Base-by-base conservation (phyloP, 1,140 invertebrate genomes). In the Ips nitidus region DNA sequence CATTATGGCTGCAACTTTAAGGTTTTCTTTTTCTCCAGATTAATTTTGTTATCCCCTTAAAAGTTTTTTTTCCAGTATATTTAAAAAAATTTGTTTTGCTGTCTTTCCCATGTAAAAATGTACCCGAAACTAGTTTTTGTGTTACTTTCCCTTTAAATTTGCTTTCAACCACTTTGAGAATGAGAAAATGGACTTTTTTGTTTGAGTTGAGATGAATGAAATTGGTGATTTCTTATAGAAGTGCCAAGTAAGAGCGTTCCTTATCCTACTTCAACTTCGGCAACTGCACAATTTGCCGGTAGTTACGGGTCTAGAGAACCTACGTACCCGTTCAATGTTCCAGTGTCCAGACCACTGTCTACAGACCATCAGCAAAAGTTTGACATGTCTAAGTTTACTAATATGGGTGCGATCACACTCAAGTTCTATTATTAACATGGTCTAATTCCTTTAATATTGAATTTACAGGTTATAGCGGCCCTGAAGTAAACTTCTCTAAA, bases 341-440 rank as follows among this genome's bases (percentile, higher is more conserved):
- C 72, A 1, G 53, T 63, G 3, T 52, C 59, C 1, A 53, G 70
- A 5, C 41, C 71, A 39, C 38, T 57, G 8, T 42, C 39, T 6
- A 1, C 63, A 3, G 41, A 65, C 22, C 68, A 55, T 42, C 75
- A 76, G 42, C 68, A 70, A n/a, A 77, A 77, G 62, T 50, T 78
- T 1, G 78, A 79, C 47, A 75, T 79, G 72, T 73, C 72, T 5
- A 76, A 77, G 64, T 80, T 76, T 37, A 77, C 77, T 2, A 80
- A 80, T 69, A 79, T 80, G 77, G 79, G 69, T 69, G 42, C 41
- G 66, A 2, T 22, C 22, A 5, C 36, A 4, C 37, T 3, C 40
- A 4, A 5, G 2, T 8, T 22, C 22, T 4, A 45, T 43, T 40
- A 7, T 61, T n/a, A 37, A 22, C 22, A 22, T 22, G 22, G 22